Base-by-base conservation (phyloP, 1,140 invertebrate genomes). In the Euura saliciscinereae region DNA sequence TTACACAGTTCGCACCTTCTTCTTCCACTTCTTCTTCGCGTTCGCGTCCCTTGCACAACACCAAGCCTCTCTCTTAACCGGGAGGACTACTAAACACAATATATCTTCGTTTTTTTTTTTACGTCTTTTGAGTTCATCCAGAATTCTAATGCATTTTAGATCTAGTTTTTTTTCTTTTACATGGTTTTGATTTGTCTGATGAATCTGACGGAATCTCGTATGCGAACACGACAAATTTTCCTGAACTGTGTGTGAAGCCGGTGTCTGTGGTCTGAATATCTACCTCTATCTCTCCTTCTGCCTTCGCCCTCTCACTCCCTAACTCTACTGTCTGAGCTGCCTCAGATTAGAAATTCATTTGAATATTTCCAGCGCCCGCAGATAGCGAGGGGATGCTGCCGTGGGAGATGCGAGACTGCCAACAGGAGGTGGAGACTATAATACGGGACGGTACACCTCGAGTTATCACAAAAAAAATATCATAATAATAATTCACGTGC, bases 261-360 rank as follows among this genome's bases (percentile, higher is more conserved):
- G 7, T n/a, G 46, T 7, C 46, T 51, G 46, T n/a, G 11, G 46
- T n/a, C 46, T 7, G 7, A 51, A 51, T 51, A 8, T 51, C 46
- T 51, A n/a, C 46, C 46, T 51, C 46, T 11, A 51, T 51, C 46
- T 51, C 46, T 51, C 46, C n/a, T 0, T 7, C n/a, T n/a, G 1
- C 46, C 46, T 7, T 51, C 6, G 43, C 43, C 43, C 2, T 6
- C n/a, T 8, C 43, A 13, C 43, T 13, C 59, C 13, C 66, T 66
- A 6, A 2, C 43, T 43, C n/a, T 7, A 28, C 66, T 66, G 13
- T 66, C 76, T 75, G 74, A 77, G 70, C 73, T 78, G 42, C 70
- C 66, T 71, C 74, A 82, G 82, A 83, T 84, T 84, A 83, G 82
- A 84, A 84, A 83, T 82, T 84, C 81, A 83, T 83, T 83, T 83